Base-by-base conservation (phyloP, 2,888 invertebrate species). In the Microctonus hyperodae region DNA sequence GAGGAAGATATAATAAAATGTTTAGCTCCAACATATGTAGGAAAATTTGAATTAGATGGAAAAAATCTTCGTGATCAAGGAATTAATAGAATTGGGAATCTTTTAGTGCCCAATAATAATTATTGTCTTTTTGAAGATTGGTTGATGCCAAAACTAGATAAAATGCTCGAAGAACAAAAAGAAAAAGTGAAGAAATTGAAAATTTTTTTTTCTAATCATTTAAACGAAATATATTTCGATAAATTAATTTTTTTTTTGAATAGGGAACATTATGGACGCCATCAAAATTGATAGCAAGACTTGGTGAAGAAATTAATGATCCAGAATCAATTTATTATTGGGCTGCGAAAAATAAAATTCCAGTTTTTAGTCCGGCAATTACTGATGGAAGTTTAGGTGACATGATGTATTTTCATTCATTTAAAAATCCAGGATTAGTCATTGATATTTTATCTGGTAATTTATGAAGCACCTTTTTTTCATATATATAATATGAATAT, bases 1-100 rank as follows among this genome's bases (percentile, higher is more conserved):
- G 99, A 99, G 84, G 99, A 99, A 85, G 99, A 99, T 86, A 90
- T 99, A 55, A 99, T 99, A 51, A 99, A 99, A 87, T 99, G 99
- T 82, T 86, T 99, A 64, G 96, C 95, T 1, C 95, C 97, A 0
- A 98, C 98, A 0, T 97, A 90, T 77, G 82, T 99, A 60, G 99
- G 98, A 0, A 94, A 96, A 78, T 98, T 98, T 81, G 70, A 72
- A 40, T 86, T 97, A 63, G 89, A 90, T 74, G 98, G 97, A 0
- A 90, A 90, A 83, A 85, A 87, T 57, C 86, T 98, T 20, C 87
- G 98, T 62, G 91, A 93, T 13, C 89, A 91, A 62, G 99, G 96
- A 5, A 91, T 97, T 62, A 97, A 97, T 83, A 86, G 95, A 72
- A 94, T 93, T 69, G 95, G 96, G 40, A 99, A 99, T 85, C 88